Base-by-base conservation (phyloP, 2,888 invertebrate species). In the Hypomecis punctinalis region DNA sequence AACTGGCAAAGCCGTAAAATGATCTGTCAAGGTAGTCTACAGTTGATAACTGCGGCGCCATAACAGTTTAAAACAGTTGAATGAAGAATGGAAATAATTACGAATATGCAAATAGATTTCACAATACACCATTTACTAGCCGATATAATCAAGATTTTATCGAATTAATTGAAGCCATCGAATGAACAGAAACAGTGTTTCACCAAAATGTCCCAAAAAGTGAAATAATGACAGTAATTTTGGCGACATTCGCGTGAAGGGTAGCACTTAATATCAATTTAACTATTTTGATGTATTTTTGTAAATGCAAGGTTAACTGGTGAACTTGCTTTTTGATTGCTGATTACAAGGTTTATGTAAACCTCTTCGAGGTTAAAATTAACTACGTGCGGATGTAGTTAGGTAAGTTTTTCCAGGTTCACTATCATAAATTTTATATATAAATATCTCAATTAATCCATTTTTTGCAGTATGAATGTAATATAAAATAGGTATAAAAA, bases 131-230 rank as follows among this genome's bases (percentile, higher is more conserved):
- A 39, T 45, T 63, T 36, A 63, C 39, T 5, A 35, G 42, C 13
- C 45, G 55, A 65, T 68, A 63, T 63, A 72, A 74, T 74, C 68
- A 70, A 73, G 78, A 81, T 80, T 70, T 66, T 75, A 81, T 82
- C 76, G 74, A 67, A 68, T 66, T 79, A 79, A 82, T 81, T 79
- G 70, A 68, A 70, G 62, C 55, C 71, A 59, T 55, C 55, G 56
- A 51, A 61, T 61, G 71, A 71, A 74, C 72, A 70, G 61, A 63
- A 54, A 53, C 66, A 0, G 46, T 49, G 42, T 56, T 51, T 55
- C 67, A 57, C 35, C 56, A 65, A 64, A 65, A 46, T 64, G 35
- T 36, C 36, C 60, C 37, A 56, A 61, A 43, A 64, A 42, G 8
- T 45, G 6, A 43, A 0, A 40, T 64, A 61, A 61, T 61, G 13